Evolutionary conservation across 1,140 invertebrate genomes (phyloP).

Genomic region (Drosophila jambulina): DNA sequence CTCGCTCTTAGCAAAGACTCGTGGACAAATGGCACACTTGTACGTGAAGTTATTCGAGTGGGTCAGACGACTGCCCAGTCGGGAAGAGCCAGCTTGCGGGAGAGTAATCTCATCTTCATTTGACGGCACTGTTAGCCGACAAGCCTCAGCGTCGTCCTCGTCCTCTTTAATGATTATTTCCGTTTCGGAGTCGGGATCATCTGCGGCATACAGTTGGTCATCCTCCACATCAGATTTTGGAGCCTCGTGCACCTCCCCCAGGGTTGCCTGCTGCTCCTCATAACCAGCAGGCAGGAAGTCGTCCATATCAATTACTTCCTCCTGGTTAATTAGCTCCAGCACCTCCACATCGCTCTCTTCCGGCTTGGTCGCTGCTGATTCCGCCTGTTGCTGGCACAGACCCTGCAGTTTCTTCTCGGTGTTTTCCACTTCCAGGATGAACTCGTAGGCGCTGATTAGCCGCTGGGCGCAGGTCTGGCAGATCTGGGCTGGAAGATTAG

Average conservation of each 20-base stretch:
- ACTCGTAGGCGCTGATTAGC: slow-evolving; percentile 68
- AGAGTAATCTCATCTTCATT: slow-evolving; percentile 2
- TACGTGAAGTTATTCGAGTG: slow-evolving; percentile 41
- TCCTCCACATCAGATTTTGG: not conserved
- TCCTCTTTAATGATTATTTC: not conserved
- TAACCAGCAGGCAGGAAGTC: not conserved
- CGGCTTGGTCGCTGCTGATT: not conserved
- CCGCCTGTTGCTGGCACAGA: slow-evolving; percentile 8
- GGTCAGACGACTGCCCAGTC: slow-evolving; percentile 43
- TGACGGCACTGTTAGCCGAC: not conserved
- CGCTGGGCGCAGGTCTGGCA: slow-evolving; percentile 63
- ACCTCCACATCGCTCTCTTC: slow-evolving; percentile 15
- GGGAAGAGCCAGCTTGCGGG: slow-evolving; percentile 23
- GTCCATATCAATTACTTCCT: not conserved
- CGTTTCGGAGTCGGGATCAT: not conserved
- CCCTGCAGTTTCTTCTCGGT: slow-evolving; percentile 54
- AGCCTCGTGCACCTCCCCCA: not conserved
- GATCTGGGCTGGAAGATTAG: slow-evolving; percentile 56
- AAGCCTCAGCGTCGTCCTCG: not conserved
- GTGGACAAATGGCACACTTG: slow-evolving; percentile 61
- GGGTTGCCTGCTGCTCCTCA: not conserved
- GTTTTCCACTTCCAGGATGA: slow-evolving; percentile 59
- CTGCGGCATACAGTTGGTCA: not conserved
- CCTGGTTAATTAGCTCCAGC: slow-evolving; percentile 6
- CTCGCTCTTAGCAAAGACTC: slow-evolving; percentile 63